A percentile compares a stretch with the other conserved stretches of the same genome.
These are phyloP conservation scores for Ptychoptera contaminata DNA, from an alignment of 2,888 invertebrate species.

Conservation along the genomic window DNA sequence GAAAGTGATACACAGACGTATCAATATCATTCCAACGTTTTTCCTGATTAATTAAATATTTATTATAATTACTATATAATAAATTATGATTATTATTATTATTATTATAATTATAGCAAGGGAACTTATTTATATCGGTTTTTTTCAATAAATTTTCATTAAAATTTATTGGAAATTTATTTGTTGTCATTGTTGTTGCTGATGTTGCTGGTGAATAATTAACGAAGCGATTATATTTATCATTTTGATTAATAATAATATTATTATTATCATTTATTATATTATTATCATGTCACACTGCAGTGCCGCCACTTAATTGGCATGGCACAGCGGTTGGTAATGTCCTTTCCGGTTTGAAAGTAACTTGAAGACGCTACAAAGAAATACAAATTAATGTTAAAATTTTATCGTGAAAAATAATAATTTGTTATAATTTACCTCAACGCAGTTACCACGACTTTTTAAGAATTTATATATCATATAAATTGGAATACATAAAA, in stretches of 20 bases:
- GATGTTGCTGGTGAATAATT: slow-evolving; percentile 4
- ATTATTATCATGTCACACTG: slow-evolving; percentile 29
- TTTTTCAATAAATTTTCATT: neutral
- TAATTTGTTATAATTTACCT: neutral
- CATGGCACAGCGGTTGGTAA: slow-evolving; percentile 27
- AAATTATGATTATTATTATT: slow-evolving; percentile 4
- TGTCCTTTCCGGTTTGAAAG: slow-evolving; percentile 22
- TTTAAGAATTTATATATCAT: slow-evolving; percentile 60
- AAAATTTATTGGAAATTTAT: too few species aligned
- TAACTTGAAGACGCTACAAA: slow-evolving; percentile 12
- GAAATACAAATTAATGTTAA: neutral
- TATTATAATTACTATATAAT: too few species aligned
- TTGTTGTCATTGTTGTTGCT: slow-evolving; percentile 10
- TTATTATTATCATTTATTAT: slow-evolving; percentile 9
- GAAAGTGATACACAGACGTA: slow-evolving; percentile 4
- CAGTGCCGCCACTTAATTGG: slow-evolving; percentile 23
- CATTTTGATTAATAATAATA: slow-evolving; percentile 9
- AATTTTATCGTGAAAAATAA: slow-evolving; percentile 1
- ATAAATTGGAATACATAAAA: slow-evolving; percentile 71
- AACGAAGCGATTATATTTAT: slow-evolving; percentile 2
- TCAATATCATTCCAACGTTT: slow-evolving; percentile 9
- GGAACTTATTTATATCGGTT: neutral
- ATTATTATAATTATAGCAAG: neutral
- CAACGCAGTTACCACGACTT: slow-evolving; percentile 42
- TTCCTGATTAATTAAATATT: too few species aligned